A percentile compares a stretch with the other conserved stretches of the same genome.
phyloP scores from a whole-genome alignment of 1,140 invertebrate species.

The Pseudoatta argentina region DNA sequence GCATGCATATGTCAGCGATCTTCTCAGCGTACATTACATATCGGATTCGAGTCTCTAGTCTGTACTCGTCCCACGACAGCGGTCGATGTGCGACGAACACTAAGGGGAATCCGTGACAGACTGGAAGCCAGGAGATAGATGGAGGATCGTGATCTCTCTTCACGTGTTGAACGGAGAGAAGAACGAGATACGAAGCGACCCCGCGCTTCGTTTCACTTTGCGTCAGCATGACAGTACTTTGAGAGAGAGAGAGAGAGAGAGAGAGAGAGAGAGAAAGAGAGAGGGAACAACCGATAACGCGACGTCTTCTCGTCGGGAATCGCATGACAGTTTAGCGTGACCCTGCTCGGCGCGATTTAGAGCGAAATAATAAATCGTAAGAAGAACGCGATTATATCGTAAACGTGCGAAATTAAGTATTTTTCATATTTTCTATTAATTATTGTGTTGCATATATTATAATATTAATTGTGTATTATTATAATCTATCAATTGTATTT shows the following conservation, averaged over 20 bases:
- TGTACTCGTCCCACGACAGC: constrained; percentile 5
- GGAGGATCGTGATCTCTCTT: constrained; percentile 60
- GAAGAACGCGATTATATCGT: not conserved
- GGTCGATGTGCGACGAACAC: constrained; percentile 56
- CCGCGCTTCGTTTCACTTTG: constrained; percentile 59
- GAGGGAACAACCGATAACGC: constrained; percentile 51
- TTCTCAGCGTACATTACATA: not conserved
- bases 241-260: not conserved
- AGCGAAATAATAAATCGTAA: constrained; percentile 36
- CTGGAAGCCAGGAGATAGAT: constrained; percentile 54
- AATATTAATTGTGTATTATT: constrained; percentile 12
- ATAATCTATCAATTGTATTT: not conserved
- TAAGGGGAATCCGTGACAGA: constrained; percentile 41
- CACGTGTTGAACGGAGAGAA: constrained; percentile 55
- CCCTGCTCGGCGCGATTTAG: constrained; percentile 39
- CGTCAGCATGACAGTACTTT: constrained; percentile 47
- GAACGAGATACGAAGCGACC: constrained; percentile 48
- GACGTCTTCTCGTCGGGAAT: constrained; percentile 46
- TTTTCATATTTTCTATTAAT: not conserved
- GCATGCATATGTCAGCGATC: constrained; percentile 13
- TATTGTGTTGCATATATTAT: not conserved
- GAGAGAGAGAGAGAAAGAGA: no score
- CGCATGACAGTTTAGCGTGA: constrained; percentile 54
- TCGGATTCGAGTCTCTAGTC: not conserved
- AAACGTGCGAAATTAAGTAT: not conserved